Percentiles rank a stretch among this genome's conserved stretches.
Evolutionary conservation across 2,888 invertebrate genomes (phyloP).

Genomic region (Aelia acuminata): DNA sequence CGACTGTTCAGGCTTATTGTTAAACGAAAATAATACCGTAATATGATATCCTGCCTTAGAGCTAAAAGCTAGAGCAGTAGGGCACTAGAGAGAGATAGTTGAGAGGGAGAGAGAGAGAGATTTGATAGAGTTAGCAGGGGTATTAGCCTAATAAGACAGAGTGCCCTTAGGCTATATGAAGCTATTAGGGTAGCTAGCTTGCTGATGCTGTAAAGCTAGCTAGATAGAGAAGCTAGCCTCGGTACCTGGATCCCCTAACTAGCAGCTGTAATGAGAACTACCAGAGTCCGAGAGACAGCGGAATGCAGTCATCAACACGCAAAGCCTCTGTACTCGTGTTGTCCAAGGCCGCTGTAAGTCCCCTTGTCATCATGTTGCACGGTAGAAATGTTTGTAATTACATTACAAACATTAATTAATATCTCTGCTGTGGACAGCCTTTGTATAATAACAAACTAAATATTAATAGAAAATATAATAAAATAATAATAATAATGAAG

Average conservation of each 20-base stretch:
- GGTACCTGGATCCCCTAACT: neutral
- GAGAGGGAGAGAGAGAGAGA: neutral
- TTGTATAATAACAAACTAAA: too few species aligned
- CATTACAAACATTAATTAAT: neutral
- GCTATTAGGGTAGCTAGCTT: too few species aligned
- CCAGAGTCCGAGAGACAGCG: too few species aligned
- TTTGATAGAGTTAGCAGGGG: neutral
- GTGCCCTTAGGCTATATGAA: neutral
- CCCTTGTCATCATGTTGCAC: neutral
- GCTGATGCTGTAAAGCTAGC: neutral
- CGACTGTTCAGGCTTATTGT: too few species aligned
- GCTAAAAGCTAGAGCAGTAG: neutral
- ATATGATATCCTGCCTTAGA: neutral
- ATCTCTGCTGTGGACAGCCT: too few species aligned
- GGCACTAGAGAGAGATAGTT: neutral
- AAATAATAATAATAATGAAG: too few species aligned
- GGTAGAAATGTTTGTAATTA: neutral
- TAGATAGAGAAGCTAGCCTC: too few species aligned
- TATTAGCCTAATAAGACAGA: neutral
- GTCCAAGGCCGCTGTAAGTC: too few species aligned
- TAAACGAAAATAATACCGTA: too few species aligned
- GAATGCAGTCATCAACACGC: neutral
- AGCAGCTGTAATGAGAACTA: neutral
- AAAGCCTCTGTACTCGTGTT: neutral
- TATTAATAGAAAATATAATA: too few species aligned